Evolutionary conservation across 2,888 invertebrate species (phyloP), one percentile per base, ranked within the genome.

Genomic region (Melanargia galathea): DNA sequence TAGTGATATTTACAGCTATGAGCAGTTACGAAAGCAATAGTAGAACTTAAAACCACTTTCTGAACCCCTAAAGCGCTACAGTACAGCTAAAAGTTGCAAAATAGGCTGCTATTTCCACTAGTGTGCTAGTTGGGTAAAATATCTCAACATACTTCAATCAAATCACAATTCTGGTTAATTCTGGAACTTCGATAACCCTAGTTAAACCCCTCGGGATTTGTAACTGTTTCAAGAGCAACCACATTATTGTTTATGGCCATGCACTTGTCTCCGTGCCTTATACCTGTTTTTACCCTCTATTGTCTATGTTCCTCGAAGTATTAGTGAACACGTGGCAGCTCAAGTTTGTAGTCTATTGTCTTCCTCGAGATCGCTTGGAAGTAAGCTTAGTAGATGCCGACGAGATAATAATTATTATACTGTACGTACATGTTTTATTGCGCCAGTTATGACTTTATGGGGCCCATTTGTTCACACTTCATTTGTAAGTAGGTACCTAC

Each of bases 321-420:
- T 82, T 83, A 76, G 72, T 71, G 77, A 80, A 80, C 85, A 80
- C 82, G 86, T 84, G 83, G 78, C 73, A 68, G 66, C 70, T 67
- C 67, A 69, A 60, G 68, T 66, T 46, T 66, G 65, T 48, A 48
- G 65, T 57, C 69, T 67, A 76, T 83, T 82, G 79, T 80, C 71
- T 77, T 59, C 61, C 65, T 72, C 62, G 70, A 78, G 73, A 73
- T 70, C 72, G 70, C 72, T 77, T 72, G 66, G 72, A 73, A 78
- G 73, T 73, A 70, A 71, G 70, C 72, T 77, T 73, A 67, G 71
- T 71, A 76, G 73, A 70, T 65, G 63, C 72, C 73, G 76, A 71
- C 73, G 62, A 66, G 69, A 70, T 69, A 71, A 68, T 55, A 24
- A n/a, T n/a, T n/a, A n/a, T n/a, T n/a, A 43, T 67, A 62, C 59